Conservation (phyloP, 2,113 vertebrate species). For the Chitala chitala region DNA sequence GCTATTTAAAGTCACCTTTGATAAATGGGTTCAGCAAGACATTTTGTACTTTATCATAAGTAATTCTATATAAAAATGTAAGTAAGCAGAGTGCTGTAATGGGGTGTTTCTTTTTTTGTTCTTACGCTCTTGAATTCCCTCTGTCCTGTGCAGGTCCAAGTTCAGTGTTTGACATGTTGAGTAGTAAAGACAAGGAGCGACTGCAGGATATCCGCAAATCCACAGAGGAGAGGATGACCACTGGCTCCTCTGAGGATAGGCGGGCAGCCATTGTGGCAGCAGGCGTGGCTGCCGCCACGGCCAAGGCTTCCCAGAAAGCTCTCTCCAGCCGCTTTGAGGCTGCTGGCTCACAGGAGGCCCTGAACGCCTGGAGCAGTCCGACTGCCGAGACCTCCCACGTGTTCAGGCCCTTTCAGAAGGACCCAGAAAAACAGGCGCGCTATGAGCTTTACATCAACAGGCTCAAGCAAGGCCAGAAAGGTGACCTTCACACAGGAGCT, state of each 20-base stretch:
- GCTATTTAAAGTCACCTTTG: not conserved
- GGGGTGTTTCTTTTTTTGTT: not conserved
- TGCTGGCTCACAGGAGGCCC: constrained; percentile 21
- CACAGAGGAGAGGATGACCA: constrained; percentile 5
- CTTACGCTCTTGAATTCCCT: not conserved
- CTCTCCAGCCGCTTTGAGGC: constrained; percentile 41
- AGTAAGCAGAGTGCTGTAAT: not conserved
- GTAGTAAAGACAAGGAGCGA: constrained; percentile 73
- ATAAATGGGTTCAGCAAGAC: not conserved
- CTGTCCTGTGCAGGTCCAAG: constrained; percentile 62
- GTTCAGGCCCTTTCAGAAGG: constrained; percentile 82
- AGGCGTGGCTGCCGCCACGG: constrained; percentile 33
- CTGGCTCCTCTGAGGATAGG: constrained; percentile 35
- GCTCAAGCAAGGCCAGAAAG: constrained; percentile 71
- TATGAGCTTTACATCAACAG: constrained; percentile 76
- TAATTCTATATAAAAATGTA: too few relatives aligned
- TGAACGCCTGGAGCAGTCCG: constrained; percentile 44
- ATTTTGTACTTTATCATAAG: not conserved
- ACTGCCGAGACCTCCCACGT: constrained; percentile 24
- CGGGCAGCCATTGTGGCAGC: constrained; percentile 37
- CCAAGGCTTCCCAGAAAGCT: constrained; percentile 48
- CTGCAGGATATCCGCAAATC: constrained; percentile 66
- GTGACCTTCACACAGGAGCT: constrained; percentile 43
- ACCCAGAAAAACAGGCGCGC: constrained; percentile 82
- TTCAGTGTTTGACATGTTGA: constrained; percentile 84